Conservation (phyloP, 2,797 vertebrate species). For the Malurus splendens region DNA sequence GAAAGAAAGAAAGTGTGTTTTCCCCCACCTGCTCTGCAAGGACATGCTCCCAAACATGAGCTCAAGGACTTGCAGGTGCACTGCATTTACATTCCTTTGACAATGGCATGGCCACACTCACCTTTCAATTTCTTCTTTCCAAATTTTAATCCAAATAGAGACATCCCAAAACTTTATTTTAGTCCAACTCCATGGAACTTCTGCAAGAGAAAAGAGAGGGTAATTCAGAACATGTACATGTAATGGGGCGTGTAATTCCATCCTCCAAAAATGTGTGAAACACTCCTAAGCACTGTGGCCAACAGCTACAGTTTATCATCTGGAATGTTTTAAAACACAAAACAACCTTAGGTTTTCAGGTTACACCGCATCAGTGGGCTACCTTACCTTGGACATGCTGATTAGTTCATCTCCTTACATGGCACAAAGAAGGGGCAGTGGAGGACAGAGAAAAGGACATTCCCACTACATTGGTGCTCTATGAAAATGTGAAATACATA, state of each 20-base stretch:
- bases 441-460: not conserved
- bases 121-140: slow-evolving; percentile 68
- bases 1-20: not conserved
- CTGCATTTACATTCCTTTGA: not conserved
- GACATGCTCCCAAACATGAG: not conserved
- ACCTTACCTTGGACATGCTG: not conserved
- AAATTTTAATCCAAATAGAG: slow-evolving; percentile 60
- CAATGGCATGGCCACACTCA: slow-evolving; percentile 27
- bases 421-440: not conserved
- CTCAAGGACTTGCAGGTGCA: fast-evolving
- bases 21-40: not conserved
- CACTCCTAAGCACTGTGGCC: not conserved
- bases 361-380: not conserved
- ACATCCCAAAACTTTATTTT: slow-evolving; percentile 72
- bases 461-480: not conserved
- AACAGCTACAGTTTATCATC: not conserved
- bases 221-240: not conserved
- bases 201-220: slow-evolving; percentile 60
- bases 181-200: slow-evolving; percentile 67
- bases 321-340: not conserved
- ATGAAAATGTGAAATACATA: not conserved
- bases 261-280: not conserved
- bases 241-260: not conserved
- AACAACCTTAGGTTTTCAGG: not conserved
- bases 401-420: not conserved